These are phyloP conservation scores for Odocoileus hemionus DNA, from an alignment of 2,113 vertebrate species.

Conservation along the genomic window DNA sequence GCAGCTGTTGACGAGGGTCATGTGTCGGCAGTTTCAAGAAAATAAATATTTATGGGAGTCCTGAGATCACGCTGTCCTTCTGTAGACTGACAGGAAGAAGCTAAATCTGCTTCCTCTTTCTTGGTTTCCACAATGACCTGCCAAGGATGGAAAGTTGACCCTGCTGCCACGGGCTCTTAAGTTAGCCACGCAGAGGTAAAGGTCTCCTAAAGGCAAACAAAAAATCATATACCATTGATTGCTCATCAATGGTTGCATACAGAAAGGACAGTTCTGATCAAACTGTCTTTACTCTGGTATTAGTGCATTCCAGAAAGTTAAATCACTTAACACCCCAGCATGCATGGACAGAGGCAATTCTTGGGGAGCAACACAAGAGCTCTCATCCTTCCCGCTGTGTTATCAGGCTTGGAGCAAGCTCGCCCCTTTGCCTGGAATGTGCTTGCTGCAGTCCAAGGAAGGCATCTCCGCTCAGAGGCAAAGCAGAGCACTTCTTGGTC, in stretches of 20 bases:
- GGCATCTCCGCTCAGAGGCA: accelerated
- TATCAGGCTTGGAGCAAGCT: neutral
- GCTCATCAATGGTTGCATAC: neutral
- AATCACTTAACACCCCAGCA: neutral
- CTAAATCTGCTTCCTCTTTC: neutral
- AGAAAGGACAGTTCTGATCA: neutral
- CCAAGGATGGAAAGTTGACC: neutral
- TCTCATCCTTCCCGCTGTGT: neutral
- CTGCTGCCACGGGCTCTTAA: neutral
- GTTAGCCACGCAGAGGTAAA: neutral
- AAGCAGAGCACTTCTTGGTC: neutral
- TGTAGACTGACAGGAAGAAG: slow-evolving; percentile 41
- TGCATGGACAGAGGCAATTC: neutral
- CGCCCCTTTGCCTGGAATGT: neutral
- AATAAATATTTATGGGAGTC: slow-evolving; percentile 58
- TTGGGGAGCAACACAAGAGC: neutral
- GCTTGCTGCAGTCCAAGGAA: accelerated
- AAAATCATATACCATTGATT: neutral
- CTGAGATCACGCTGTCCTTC: slow-evolving; percentile 24
- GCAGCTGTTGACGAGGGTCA: neutral
- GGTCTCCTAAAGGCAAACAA: neutral
- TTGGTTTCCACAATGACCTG: neutral
- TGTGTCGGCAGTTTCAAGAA: slow-evolving; percentile 30
- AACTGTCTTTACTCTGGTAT: neutral
- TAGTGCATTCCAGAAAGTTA: neutral